Percentiles rank a stretch among this genome's conserved stretches.
phyloP scores from a whole-genome alignment of 2,113 vertebrate species.

The Elgaria multicarinata region DNA sequence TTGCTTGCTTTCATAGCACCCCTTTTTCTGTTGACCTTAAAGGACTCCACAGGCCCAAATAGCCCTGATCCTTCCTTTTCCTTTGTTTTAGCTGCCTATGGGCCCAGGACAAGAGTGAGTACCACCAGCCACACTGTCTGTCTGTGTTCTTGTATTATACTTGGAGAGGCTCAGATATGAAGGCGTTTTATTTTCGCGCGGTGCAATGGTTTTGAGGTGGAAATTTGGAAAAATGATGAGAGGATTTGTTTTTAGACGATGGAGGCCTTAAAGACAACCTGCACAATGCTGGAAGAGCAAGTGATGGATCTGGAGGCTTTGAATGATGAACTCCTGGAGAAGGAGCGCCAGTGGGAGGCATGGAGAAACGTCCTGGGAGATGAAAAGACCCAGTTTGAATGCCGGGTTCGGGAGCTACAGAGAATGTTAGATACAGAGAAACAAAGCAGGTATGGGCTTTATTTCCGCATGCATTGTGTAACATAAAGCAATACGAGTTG shows the following conservation, averaged over 20 bases:
- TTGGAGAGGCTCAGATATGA: conserved; percentile 1
- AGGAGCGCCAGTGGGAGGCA: conserved; percentile 98
- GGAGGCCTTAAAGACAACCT: conserved; percentile 98
- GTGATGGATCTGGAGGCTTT: conserved; percentile 95
- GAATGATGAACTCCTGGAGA: conserved; percentile 96
- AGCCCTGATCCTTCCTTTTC: neutral
- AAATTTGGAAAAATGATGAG: conserved; percentile 70
- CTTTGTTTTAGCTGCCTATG: conserved; percentile 11
- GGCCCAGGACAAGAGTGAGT: conserved; percentile 4
- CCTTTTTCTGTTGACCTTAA: neutral
- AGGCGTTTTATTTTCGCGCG: conserved; percentile 58
- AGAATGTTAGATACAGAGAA: conserved; percentile 96
- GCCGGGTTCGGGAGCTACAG: conserved; percentile 91
- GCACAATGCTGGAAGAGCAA: conserved; percentile 98
- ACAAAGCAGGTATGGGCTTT: conserved; percentile 88
- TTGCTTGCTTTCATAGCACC: neutral
- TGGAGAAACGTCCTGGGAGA: conserved; percentile 94
- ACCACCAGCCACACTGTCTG: neutral
- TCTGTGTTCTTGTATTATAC: conserved; percentile 3
- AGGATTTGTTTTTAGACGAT: conserved; percentile 88
- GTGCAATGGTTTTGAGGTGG: conserved; percentile 50
- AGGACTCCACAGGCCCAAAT: neutral
- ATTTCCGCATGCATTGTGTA: conserved; percentile 14
- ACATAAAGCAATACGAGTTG: conserved; percentile 36
- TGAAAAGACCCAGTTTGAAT: conserved; percentile 95